These are phyloP conservation scores for Ceratotherium simum DNA, from an alignment of 2,113 vertebrate genomes.

Conservation along the genomic window DNA sequence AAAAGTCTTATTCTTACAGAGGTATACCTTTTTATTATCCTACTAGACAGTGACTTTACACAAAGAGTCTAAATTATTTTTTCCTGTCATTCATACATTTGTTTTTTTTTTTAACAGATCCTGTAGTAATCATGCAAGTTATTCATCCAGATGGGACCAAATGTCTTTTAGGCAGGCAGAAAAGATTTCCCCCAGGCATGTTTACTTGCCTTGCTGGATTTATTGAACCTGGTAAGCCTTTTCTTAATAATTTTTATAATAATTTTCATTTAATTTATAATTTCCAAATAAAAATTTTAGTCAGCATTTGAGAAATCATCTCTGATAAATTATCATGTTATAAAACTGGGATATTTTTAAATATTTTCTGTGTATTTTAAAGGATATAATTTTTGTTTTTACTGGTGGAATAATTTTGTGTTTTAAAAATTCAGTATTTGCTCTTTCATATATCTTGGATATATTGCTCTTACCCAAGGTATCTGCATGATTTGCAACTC, in stretches of 20 bases:
- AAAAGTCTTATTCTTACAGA: not conserved
- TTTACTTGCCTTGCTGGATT: constrained; percentile 98
- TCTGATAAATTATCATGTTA: not conserved
- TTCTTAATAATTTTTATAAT: constrained; percentile 51
- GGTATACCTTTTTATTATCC: not conserved
- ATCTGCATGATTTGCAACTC: not conserved
- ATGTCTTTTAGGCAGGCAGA: constrained; percentile 96
- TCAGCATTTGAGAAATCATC: not conserved
- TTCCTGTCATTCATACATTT: constrained; percentile 19
- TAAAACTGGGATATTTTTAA: not conserved
- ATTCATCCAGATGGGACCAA: constrained; percentile 96
- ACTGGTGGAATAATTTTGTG: not conserved
- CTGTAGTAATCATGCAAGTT: constrained; percentile 98
- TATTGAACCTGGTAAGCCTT: constrained; percentile 93
- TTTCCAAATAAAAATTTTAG: constrained; percentile 39
- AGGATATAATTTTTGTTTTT: not conserved
- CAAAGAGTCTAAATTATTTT: constrained; percentile 25
- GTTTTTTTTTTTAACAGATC: constrained; percentile 88
- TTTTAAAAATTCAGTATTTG: constrained; percentile 1
- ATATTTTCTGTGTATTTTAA: constrained; percentile 37
- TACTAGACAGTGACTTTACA: not conserved
- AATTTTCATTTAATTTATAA: not conserved
- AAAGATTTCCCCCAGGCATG: constrained; percentile 92
- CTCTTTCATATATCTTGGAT: not conserved
- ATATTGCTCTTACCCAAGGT: not conserved